phyloP scores from a whole-genome alignment of 2,113 vertebrate species.

The Antigone vipio region DNA sequence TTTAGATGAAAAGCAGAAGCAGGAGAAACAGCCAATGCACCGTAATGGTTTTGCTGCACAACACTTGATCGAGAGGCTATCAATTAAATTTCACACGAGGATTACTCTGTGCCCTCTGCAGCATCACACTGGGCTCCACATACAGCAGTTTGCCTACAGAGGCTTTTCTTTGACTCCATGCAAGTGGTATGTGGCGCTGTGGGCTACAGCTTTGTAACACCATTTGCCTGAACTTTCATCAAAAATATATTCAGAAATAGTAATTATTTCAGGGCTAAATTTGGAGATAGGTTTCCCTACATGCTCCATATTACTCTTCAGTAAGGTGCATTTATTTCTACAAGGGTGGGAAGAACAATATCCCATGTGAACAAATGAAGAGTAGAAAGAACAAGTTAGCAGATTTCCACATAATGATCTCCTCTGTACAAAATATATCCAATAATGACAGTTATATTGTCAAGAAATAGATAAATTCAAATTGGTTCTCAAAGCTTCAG shows the following conservation, averaged over 20 bases:
- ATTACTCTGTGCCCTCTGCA: neutral
- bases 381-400: neutral
- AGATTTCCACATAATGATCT: neutral
- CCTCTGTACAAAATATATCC: neutral
- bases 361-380: neutral
- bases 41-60: neutral
- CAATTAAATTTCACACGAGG: neutral
- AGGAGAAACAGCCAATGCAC: neutral
- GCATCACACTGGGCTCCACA: neutral
- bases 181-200: neutral
- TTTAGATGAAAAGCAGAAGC: neutral
- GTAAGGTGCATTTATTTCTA: neutral
- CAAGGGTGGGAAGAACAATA: neutral
- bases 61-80: neutral
- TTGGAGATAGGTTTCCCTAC: neutral
- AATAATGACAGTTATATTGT: neutral
- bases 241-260: neutral
- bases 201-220: neutral
- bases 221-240: neutral
- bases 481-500: neutral
- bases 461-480: neutral
- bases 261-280: neutral
- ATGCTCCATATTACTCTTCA: neutral
- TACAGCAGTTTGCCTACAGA: neutral
- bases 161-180: neutral